Base-by-base conservation (phyloP, 2,888 invertebrate genomes). In the Aspidiotus rigidus region DNA sequence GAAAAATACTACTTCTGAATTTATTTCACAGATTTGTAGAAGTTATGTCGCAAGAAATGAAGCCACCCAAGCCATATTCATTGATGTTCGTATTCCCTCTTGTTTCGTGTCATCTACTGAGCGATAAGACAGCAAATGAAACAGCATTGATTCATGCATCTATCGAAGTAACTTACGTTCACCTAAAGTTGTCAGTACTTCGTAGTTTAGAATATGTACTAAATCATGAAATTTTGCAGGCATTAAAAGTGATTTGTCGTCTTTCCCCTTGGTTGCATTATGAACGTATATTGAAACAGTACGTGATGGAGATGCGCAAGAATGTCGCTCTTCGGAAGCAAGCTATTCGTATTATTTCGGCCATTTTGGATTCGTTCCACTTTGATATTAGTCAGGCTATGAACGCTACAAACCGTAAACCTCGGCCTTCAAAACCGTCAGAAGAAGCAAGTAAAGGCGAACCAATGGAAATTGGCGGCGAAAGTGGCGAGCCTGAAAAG, bases 211-310 rank as follows among this genome's bases (percentile, higher is more conserved):
- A 28, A 28, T 28, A 1, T 11, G 49, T 13, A 6, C n/a, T 11
- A 13, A 2, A n/a, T 49, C 49, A 49, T 49, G 49, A 49, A 49
- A 49, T 59, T 66, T 73, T 74, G 7, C 70, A 77, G 75, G 84
- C 88, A 0, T 79, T 95, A 8, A 87, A 89, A 0, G 84, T 85
- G 0, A 85, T 90, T 66, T 90, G 91, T 75, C 83, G 83, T 74
- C 79, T 89, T 62, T 79, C 95, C 49, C 90, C 94, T 0, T 97
- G 97, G 97, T 85, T 88, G 75, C 88, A 90, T 71, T 97, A 97
- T 75, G 88, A 91, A 75, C 83, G 86, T 0, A 81, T 94, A 49
- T 79, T 98, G 6, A 89, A 88, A 74, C 83, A 85, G 74, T 95
- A 93, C 77, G 80, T 98, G 49, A 82, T 83, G 69, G 86, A 88